phyloP scores from a whole-genome alignment of 2,888 invertebrate species.

The Smittia aterrima region DNA sequence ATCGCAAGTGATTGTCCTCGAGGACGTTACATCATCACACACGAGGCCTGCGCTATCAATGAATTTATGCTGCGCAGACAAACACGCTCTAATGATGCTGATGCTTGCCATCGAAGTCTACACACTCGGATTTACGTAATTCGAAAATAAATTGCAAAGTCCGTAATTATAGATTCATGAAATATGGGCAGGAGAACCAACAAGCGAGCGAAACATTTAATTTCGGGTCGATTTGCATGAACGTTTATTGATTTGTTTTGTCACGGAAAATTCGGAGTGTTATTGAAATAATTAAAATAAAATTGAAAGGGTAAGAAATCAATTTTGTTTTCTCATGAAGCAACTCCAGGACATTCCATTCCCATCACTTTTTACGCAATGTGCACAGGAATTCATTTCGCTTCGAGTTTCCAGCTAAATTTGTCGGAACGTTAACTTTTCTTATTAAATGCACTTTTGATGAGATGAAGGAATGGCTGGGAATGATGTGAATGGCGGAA shows the following conservation, averaged over 20 bases:
- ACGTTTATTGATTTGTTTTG: conserved; percentile 10
- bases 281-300: neutral
- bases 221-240: neutral
- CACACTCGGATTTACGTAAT: conserved; percentile 15
- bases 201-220: neutral
- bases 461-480: neutral
- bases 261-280: neutral
- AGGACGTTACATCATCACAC: neutral
- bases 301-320: neutral
- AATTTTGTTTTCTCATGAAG: neutral
- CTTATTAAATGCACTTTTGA: conserved; percentile 10
- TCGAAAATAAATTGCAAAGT: neutral
- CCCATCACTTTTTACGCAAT: neutral
- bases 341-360: neutral
- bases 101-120: neutral
- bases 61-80: conserved; percentile 10
- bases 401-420: neutral
- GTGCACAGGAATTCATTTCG: conserved; percentile 5
- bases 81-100: conserved; percentile 3
- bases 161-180: conserved; percentile 2
- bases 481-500: neutral
- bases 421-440: neutral
- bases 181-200: conserved; percentile 1
- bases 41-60: conserved; percentile 8
- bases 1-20: conserved; percentile 4